A percentile compares a stretch with the other conserved stretches of the same genome.
These are phyloP conservation scores for Hydroisotoma schaefferi DNA, from an alignment of 2,888 invertebrate genomes.

Conservation along the genomic window DNA sequence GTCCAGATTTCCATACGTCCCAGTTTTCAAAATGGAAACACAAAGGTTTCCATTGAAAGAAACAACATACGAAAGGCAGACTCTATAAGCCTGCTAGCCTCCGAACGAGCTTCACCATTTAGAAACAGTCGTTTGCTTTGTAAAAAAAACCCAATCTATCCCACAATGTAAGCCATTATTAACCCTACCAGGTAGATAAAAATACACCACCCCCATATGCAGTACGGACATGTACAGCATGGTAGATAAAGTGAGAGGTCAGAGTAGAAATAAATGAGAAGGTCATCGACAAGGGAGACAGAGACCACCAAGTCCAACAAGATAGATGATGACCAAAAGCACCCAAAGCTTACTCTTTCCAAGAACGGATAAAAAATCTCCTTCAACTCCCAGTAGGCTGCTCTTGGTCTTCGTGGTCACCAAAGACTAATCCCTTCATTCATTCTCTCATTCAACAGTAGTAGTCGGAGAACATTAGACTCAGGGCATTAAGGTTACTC, in stretches of 20 bases:
- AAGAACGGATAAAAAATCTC: background rate
- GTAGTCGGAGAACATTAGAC: background rate
- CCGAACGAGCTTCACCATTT: too few relatives aligned
- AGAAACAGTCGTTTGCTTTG: background rate
- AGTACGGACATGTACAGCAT: too few relatives aligned
- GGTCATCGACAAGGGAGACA: conserved; percentile 8
- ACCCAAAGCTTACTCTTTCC: conserved; percentile 2
- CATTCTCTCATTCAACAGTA: conserved; percentile 5
- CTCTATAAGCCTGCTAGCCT: too few relatives aligned
- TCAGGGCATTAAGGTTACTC: background rate
- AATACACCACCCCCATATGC: too few relatives aligned
- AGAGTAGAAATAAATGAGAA: conserved; percentile 13
- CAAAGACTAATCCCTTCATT: conserved; percentile 12
- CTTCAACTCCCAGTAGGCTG: background rate
- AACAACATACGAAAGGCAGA: too few relatives aligned
- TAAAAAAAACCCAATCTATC: background rate
- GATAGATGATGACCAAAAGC: conserved; percentile 5
- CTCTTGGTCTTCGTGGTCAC: background rate
- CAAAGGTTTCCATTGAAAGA: too few relatives aligned
- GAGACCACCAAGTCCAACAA: background rate
- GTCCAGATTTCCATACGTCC: too few relatives aligned
- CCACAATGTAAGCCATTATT: too few relatives aligned
- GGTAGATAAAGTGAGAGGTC: background rate
- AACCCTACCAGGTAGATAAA: too few relatives aligned
- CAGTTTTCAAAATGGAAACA: too few relatives aligned